Conservation (phyloP, 2,888 invertebrate species). For the Pasiphila rectangulata region DNA sequence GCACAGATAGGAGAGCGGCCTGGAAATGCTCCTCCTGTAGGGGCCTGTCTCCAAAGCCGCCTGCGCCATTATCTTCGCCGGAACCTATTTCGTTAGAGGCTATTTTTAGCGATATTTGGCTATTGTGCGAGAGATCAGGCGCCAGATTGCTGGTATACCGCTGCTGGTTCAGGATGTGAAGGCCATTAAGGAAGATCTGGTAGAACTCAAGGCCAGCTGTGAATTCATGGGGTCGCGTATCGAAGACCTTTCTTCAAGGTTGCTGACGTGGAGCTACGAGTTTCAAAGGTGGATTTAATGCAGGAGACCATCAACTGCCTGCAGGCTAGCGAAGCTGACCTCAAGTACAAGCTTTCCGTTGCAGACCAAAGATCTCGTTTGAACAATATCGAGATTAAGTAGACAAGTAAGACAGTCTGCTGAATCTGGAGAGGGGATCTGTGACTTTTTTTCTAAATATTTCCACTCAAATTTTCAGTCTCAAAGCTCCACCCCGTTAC, state of each 20-base stretch:
- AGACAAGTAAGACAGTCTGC: no score
- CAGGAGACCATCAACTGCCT: slow-evolving; percentile 9
- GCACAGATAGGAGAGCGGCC: slow-evolving; percentile 7
- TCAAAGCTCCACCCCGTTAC: no score
- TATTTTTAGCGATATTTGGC: slow-evolving; percentile 26
- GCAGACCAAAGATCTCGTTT: slow-evolving; percentile 22
- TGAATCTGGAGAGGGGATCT: no score
- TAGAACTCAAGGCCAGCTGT: slow-evolving; percentile 10
- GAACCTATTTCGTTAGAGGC: slow-evolving; percentile 14
- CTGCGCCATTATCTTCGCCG: neutral
- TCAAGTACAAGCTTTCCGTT: slow-evolving; percentile 11
- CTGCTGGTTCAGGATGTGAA: slow-evolving; percentile 16
- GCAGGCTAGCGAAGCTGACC: slow-evolving; percentile 10
- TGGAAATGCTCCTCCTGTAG: slow-evolving; percentile 29
- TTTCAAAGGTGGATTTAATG: slow-evolving; percentile 10
- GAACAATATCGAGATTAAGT: slow-evolving; percentile 27
- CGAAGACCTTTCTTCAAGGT: slow-evolving; percentile 10
- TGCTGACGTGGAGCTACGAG: slow-evolving; percentile 7
- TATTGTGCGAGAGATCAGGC: slow-evolving; percentile 26
- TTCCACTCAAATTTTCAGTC: no score
- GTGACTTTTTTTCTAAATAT: no score
- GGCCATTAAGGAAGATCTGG: slow-evolving; percentile 22
- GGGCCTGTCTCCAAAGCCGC: slow-evolving; percentile 5
- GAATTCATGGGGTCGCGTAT: slow-evolving; percentile 8
- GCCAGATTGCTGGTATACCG: slow-evolving; percentile 19